phyloP scores from a whole-genome alignment of 35 echinoderm and acorn worm genomes.

The Chiridota heheva region DNA sequence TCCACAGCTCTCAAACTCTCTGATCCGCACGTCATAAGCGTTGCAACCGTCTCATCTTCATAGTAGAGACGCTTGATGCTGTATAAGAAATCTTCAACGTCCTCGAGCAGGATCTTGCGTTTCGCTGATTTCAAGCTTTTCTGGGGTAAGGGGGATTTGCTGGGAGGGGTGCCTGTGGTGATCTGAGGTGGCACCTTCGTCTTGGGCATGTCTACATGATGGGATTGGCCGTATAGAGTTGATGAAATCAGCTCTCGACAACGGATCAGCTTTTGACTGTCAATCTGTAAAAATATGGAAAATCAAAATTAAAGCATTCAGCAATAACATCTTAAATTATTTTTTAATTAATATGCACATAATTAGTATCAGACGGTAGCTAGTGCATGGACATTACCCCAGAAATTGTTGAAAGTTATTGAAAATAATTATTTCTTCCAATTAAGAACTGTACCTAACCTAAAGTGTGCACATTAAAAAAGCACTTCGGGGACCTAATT shows the following conservation, averaged over 20 bases:
- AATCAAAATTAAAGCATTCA: not conserved
- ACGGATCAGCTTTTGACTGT: conserved; percentile 79
- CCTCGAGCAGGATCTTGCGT: conserved; percentile 55
- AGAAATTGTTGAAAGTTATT: not conserved
- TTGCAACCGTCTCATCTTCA: conserved; percentile 56
- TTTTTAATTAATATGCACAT: not conserved
- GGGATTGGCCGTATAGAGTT: conserved; percentile 67
- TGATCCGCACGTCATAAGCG: conserved; percentile 25
- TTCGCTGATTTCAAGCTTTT: conserved; percentile 70
- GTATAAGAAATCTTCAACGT: conserved; percentile 71
- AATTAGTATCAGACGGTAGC: not conserved
- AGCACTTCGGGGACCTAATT: not conserved
- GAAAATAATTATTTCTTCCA: not conserved
- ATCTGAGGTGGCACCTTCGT: conserved; percentile 19
- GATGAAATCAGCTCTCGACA: conserved; percentile 84
- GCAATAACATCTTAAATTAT: not conserved
- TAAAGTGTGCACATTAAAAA: not conserved
- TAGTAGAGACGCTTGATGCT: conserved; percentile 95
- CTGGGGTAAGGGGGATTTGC: conserved; percentile 16
- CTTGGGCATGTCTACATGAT: conserved; percentile 35
- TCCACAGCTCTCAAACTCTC: conserved; percentile 25
- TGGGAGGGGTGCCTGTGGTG: conserved; percentile 17
- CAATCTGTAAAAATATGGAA: conserved; percentile 52
- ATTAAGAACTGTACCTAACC: not conserved
- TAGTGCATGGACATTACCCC: not conserved